A percentile compares a stretch with the other conserved stretches of the same genome.
phyloP scores from a whole-genome alignment of 2,888 invertebrate species.

The Cryptophagus acutangulus region DNA sequence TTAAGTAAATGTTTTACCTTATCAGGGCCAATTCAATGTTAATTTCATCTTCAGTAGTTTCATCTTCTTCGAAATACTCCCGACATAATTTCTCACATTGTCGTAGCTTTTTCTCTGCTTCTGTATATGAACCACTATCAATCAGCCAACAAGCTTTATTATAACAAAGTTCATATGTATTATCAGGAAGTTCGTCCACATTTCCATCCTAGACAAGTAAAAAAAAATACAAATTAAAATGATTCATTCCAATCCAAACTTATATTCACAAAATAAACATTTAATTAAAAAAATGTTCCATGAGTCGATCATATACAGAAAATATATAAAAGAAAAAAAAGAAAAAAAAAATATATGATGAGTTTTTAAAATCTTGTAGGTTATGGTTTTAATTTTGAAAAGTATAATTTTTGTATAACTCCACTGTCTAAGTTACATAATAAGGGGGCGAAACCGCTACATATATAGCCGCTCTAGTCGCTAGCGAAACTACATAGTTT shows the following conservation, averaged over 20 bases:
- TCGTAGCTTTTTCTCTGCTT: slow-evolving; percentile 77
- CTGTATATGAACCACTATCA: slow-evolving; percentile 62
- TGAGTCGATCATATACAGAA: too few relatives aligned
- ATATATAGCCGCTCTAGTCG: too few relatives aligned
- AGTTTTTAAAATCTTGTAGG: too few relatives aligned
- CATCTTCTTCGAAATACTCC: slow-evolving; percentile 84
- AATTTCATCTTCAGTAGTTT: slow-evolving; percentile 91
- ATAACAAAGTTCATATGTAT: slow-evolving; percentile 87
- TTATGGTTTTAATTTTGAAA: too few relatives aligned
- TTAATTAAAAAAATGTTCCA: too few relatives aligned
- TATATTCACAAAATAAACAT: not conserved
- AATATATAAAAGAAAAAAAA: too few relatives aligned
- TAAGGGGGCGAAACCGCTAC: too few relatives aligned
- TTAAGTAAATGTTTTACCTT: slow-evolving; percentile 49
- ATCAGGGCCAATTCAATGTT: slow-evolving; percentile 89
- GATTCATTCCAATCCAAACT: not conserved
- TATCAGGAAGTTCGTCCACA: slow-evolving; percentile 50
- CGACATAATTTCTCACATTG: slow-evolving; percentile 80
- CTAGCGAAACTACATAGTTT: too few relatives aligned
- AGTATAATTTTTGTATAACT: too few relatives aligned
- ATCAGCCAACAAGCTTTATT: slow-evolving; percentile 83
- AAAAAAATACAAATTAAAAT: slow-evolving; percentile 7
- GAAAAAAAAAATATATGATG: too few relatives aligned
- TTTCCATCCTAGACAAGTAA: slow-evolving; percentile 9
- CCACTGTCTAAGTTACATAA: too few relatives aligned